Base-by-base conservation (phyloP, 1,140 invertebrate species). In the Akabosia matsudoensis region DNA sequence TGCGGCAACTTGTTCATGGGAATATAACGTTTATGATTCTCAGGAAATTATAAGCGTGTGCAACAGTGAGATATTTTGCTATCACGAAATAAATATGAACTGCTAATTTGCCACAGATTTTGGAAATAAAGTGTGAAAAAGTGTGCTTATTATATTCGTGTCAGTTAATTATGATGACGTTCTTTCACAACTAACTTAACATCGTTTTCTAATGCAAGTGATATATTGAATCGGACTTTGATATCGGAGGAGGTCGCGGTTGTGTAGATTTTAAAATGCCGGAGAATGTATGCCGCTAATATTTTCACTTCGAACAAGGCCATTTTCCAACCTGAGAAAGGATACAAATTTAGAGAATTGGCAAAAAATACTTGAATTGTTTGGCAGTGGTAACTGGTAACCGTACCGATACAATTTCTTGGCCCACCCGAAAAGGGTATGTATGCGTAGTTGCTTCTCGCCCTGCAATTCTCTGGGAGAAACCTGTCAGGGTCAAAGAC, bases 401-500 rank as follows among this genome's bases (percentile, higher is more conserved):
- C n/a, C n/a, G n/a, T n/a, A 45, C 54, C 54, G 24, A 61, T 61
- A 22, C 54, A 61, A 61, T 61, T 61, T 45, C 85, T 79, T 4
- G 81, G 76, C 10, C 85, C 85, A 7, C 54, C 54, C 13, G 54
- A 61, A 61, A 61, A 61, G 4, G 54, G 7, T 7, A 61, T 91
- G 91, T 83, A 94, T 87, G 82, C 90, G 89, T 71, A 91, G 88
- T 70, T 89, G 89, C 76, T 89, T 90, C 84, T 97, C 94, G 0
- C 92, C 91, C 67, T 94, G 85, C 87, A 97, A 97, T 91, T 78
- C 97, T 94, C 0, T 95, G 54, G 7, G 7, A 61, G 24, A 61
- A 61, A 61, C 24, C 54, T 61, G 54, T 61, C 54, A n/a, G 54
- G 96, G 86, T 97, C 88, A 83, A 96, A 97, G 70, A 86, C 88